Evolutionary conservation across 2,797 vertebrate genomes (phyloP), one percentile per base, ranked within the genome.

Genomic region (Chrosomus eos): DNA sequence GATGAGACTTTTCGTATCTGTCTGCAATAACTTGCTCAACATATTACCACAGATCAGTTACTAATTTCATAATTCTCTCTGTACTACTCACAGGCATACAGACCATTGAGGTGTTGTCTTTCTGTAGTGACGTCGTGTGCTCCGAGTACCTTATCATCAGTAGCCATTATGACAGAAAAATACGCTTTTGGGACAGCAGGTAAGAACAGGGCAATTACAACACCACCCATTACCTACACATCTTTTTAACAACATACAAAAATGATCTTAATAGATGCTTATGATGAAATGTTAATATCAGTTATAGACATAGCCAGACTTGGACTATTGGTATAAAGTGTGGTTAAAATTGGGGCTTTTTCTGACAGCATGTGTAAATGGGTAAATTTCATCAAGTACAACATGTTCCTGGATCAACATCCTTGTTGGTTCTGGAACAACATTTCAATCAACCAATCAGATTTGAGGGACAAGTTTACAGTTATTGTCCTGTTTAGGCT

Each of bases 181-280:
- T 98, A 91, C 92, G 97, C 3, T 95, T 96, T 87, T 98, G 97
- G 97, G 97, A 98, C 89, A 94, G 92, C 93, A 96, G 97, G 97
- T 97, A 89, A 91, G 87, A 62, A 62, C 7, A 48, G 36, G 21
- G 1, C 13, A 40, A 38, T 83, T 40, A 72, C 31, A 74, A 31
- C 7, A 33, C 10, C 51, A 62, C 16, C 43, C 7, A 26, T 23
- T 40, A 16, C 11, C 26, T n/a, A 48, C 43, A 67, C 62, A 48
- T 36, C 40, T 16, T 23, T 79, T 19, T 36, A 28, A 48, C 40
- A 66, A 31, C 40, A 67, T 51, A 36, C 23, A 66, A 33, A 33
- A n/a, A 26, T 1, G 0, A 55, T 36, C 31, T 55, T 55, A 55
- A 75, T 75, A 36, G 33, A 55, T 38, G 73, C 53, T 58, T 55